Evolutionary conservation across 2,113 vertebrate species (phyloP).

Genomic region (Anarrhichthys ocellatus): DNA sequence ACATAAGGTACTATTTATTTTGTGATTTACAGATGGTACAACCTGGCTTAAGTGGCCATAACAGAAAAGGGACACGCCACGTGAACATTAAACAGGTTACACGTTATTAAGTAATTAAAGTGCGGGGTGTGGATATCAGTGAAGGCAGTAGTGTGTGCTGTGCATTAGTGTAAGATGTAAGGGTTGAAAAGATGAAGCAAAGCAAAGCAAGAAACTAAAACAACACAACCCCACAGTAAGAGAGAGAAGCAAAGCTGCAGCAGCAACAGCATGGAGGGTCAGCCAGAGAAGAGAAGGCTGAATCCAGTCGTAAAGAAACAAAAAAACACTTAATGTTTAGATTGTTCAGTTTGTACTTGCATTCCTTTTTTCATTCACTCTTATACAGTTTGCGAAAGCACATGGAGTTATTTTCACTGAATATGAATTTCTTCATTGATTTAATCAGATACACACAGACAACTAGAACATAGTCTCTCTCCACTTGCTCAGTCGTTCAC

Average conservation of each 20-base stretch:
- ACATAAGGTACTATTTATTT: background rate
- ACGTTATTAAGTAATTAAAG: no score
- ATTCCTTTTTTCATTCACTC: background rate
- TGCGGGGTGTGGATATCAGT: no score
- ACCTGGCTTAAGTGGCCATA: no score
- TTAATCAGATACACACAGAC: slow-evolving; percentile 18
- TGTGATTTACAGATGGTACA: background rate
- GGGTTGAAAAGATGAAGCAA: background rate
- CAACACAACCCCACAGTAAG: background rate
- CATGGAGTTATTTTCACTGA: slow-evolving; percentile 2
- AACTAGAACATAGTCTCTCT: slow-evolving; percentile 2
- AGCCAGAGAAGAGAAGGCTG: background rate
- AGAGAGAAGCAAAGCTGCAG: background rate
- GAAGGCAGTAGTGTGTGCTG: no score
- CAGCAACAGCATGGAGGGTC: background rate
- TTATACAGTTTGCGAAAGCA: slow-evolving; percentile 1
- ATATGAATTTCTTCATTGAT: slow-evolving; percentile 24
- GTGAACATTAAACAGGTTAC: no score
- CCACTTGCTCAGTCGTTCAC: background rate
- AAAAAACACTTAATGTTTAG: background rate
- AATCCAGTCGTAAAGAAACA: background rate
- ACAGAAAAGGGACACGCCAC: no score
- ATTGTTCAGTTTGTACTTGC: background rate
- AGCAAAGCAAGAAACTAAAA: background rate
- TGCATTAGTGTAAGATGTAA: background rate